phyloP scores from a whole-genome alignment of 2,888 invertebrate genomes.

The Zootermopsis nevadensis region DNA sequence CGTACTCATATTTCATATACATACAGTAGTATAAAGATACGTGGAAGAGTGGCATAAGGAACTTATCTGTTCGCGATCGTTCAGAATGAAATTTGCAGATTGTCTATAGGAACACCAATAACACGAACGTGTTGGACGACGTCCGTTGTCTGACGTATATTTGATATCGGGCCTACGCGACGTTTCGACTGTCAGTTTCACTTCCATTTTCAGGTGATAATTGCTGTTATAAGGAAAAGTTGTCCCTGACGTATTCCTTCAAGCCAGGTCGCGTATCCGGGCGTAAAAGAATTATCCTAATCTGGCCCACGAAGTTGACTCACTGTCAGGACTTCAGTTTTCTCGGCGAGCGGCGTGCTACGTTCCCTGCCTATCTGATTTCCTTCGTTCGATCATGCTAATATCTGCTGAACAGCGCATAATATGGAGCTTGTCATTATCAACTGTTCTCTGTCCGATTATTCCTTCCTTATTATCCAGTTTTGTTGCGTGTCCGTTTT shows the following conservation, averaged over 20 bases:
- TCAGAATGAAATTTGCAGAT: not conserved
- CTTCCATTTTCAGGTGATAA: not conserved
- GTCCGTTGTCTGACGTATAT: too few relatives aligned
- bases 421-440: too few relatives aligned
- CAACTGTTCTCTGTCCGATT: too few relatives aligned
- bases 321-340: not conserved
- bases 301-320: not conserved
- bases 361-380: too few relatives aligned
- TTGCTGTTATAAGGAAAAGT: too few relatives aligned
- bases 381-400: too few relatives aligned
- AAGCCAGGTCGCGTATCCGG: not conserved
- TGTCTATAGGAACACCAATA: not conserved
- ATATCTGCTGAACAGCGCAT: too few relatives aligned
- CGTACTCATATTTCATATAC: slow-evolving; percentile 37
- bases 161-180: not conserved
- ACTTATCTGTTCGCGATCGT: not conserved
- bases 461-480: too few relatives aligned
- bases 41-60: slow-evolving; percentile 17
- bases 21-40: slow-evolving; percentile 9
- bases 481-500: too few relatives aligned
- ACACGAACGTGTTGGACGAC: not conserved
- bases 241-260: too few relatives aligned
- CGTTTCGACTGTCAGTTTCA: not conserved
- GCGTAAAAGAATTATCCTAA: slow-evolving; percentile 7
- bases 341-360: too few relatives aligned